Base-by-base conservation (phyloP, 2,113 vertebrate species). In the Struthio camelus region DNA sequence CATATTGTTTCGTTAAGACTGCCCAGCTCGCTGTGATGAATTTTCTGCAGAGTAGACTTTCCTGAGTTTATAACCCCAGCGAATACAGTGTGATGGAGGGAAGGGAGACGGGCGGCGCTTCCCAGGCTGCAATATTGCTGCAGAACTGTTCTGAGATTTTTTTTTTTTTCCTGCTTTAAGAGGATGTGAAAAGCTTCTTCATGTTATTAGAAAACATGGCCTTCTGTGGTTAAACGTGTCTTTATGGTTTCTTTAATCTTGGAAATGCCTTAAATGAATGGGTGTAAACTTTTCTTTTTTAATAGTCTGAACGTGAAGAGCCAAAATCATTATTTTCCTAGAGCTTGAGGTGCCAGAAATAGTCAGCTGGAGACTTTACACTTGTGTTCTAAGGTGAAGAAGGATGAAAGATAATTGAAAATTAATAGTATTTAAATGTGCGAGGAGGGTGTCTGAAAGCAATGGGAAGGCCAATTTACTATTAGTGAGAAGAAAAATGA, bases 251-350 rank as follows among this genome's bases (percentile, higher is more conserved):
- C 96, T 98, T 98, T 98, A 97, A 97, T 97, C 96, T 97, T 70
- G 73, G 96, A 96, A 98, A 97, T 97, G 88, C 87, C 80, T 97
- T 95, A 93, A 97, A 98, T 96, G 96, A 98, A 97, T 94, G 96
- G 97, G 97, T 97, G 97, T 97, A 98, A 97, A 96, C 95, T 96
- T 97, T 92, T 85, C 85, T 93, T 76, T 95, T 97, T 97, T 96
- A 97, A 97, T 96, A 96, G 96, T 94, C 96, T 97, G 97, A 96
- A 96, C 88, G 61, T 3, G 71, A 97, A 96, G 96, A 98, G 98
- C 98, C 97, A 98, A 98, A 97, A 80, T 95, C 89, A 97, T 98
- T 98, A 97, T 98, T 97, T 98, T 98, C 81, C 87, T 96, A 96
- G 93, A 97, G 85, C 69, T 78, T 87, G 89, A 91, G 84, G 88